Evolutionary conservation across 2,113 vertebrate species (phyloP), one percentile per base, ranked within the genome.

Genomic region (Nicator chloris): DNA sequence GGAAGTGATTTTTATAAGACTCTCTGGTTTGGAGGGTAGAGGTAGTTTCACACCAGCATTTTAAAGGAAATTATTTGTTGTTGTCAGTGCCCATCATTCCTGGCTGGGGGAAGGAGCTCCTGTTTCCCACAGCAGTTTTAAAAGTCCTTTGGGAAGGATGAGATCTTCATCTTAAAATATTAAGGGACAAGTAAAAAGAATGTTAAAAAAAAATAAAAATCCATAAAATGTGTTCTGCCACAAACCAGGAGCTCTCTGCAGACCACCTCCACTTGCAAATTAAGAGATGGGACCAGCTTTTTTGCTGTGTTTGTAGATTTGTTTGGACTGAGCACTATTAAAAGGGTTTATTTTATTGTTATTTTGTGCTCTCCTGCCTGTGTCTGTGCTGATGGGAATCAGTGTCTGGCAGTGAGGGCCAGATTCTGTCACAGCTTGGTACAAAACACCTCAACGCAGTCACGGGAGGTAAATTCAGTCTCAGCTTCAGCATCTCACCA

Each of bases 131-230:
- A 69, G 72, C 65, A 79, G 53, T 79, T 84, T 61, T 84, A 92
- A 79, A 91, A 85, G 57, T 54, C 82, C 39, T 75, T 75, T 56
- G 64, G 61, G 80, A 86, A 82, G 53, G 47, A 77, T 88, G 92
- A 90, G 82, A 64, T 88, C 94, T 94, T 80, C 64, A 16, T 88
- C 31, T 71, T 90, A 49, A 93, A 81, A 88, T 86, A 26, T 20
- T 56, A 81, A 86, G 21, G 64, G 72, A 60, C 31, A 56, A 90
- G n/a, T 60, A 83, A 83, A 7, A 88, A 70, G 39, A 84, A 72
- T 13, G 31, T 69, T 63, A 40, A 45, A 63, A 24, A 57, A 65
- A 31, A 33, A 10, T 13, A 21, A 53, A 54, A 40, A 23, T 13
- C 14, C 17, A 6, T 71, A 44, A 70, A 89, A 40, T 18, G 27